Conservation (phyloP, 1,140 invertebrate genomes). For the Ceratina calcarata region DNA sequence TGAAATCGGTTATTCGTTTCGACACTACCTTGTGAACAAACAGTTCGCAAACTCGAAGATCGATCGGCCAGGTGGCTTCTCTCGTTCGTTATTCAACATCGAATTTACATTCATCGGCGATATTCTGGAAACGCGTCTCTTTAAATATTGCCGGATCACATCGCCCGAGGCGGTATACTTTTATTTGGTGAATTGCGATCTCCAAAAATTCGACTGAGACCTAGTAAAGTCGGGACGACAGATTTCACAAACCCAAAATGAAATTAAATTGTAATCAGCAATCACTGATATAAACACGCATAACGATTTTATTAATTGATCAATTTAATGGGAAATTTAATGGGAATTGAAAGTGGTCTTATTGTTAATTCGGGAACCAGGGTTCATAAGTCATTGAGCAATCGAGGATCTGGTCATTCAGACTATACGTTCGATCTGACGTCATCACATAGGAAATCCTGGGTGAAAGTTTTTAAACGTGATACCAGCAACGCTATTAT, state of each 20-base stretch:
- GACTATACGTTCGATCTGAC: background rate
- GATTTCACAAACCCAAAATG: background rate
- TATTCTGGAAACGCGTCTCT: background rate
- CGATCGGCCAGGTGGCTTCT: background rate
- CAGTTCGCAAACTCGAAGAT: background rate
- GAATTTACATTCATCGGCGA: background rate
- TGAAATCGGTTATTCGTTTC: background rate
- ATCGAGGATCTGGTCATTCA: background rate
- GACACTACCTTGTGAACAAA: constrained; percentile 1
- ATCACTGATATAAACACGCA: too few relatives aligned
- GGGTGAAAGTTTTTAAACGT: constrained; percentile 57
- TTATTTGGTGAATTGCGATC: background rate
- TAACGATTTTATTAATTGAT: too few relatives aligned
- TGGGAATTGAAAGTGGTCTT: too few relatives aligned
- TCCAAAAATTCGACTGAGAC: background rate
- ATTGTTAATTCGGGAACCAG: background rate
- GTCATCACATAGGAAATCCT: constrained; percentile 53
- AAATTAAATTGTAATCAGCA: too few relatives aligned
- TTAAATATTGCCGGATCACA: background rate
- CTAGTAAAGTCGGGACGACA: background rate
- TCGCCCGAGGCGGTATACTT: background rate
- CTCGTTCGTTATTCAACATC: background rate
- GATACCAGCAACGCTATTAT: constrained; percentile 35
- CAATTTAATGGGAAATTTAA: too few relatives aligned
- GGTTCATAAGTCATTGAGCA: background rate